Conservation (phyloP, 2,888 invertebrate genomes). For the Sycophila texana region DNA sequence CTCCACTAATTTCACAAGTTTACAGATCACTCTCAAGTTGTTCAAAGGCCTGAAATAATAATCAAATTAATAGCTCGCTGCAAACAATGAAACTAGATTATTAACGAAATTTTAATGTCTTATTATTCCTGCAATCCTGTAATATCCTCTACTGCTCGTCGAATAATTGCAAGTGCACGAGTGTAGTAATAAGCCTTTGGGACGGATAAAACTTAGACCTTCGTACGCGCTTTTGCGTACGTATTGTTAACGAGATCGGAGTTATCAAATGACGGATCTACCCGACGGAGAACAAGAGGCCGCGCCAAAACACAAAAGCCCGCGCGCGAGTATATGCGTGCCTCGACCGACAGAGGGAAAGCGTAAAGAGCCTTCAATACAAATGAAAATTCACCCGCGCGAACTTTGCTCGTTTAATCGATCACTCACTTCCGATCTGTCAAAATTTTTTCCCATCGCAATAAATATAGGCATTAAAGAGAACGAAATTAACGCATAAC, state of each 20-base stretch:
- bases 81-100: neutral
- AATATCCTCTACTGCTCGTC: neutral
- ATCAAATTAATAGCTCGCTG: neutral
- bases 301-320: slow-evolving; percentile 2
- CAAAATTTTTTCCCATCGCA: neutral
- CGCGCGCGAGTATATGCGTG: too few relatives aligned
- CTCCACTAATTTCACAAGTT: too few relatives aligned
- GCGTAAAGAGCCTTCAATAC: neutral
- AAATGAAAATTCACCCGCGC: neutral
- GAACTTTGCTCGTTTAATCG: neutral
- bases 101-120: slow-evolving; percentile 35
- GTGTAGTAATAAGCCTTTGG: slow-evolving; percentile 6
- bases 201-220: slow-evolving; percentile 16
- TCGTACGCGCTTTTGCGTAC: neutral
- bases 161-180: neutral
- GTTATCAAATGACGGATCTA: slow-evolving; percentile 34
- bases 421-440: neutral
- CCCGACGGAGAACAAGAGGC: neutral
- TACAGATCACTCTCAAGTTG: neutral
- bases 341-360: neutral
- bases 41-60: neutral
- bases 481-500: too few relatives aligned
- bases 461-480: too few relatives aligned
- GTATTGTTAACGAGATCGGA: slow-evolving; percentile 15
- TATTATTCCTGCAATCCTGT: slow-evolving; percentile 11